These are phyloP conservation scores for Drosophila anomalipes DNA, from an alignment of 2,888 invertebrate species.

Conservation along the genomic window DNA sequence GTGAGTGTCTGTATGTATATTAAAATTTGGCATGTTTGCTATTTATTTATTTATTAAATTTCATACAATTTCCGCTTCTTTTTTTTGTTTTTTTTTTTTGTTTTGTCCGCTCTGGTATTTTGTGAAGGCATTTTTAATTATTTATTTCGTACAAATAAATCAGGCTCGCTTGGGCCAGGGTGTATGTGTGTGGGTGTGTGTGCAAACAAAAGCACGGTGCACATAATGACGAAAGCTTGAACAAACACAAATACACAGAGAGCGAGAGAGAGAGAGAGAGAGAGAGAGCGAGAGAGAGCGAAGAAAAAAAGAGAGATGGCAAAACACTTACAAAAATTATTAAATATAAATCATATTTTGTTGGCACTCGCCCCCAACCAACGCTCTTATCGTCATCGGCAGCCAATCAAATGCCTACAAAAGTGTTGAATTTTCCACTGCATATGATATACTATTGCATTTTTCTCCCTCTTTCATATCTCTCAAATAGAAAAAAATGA, in stretches of 20 bases:
- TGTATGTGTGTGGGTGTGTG: constrained; percentile 12
- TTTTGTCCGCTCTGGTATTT: constrained; percentile 44
- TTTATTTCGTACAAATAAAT: constrained; percentile 58
- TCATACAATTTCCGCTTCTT: constrained; percentile 41
- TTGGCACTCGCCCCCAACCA: constrained; percentile 16
- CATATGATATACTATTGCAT: constrained; percentile 28
- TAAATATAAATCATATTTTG: constrained; percentile 59
- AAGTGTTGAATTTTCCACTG: constrained; percentile 18
- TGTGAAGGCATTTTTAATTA: constrained; percentile 64
- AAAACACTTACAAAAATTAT: constrained; percentile 51
- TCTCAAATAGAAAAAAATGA: not conserved
- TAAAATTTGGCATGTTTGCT: constrained; percentile 40
- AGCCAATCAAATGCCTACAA: constrained; percentile 49
- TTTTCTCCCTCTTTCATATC: not conserved
- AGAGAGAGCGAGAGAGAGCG: not conserved
- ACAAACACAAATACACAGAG: constrained; percentile 23
- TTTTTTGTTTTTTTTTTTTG: not conserved
- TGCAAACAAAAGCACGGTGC: constrained; percentile 37
- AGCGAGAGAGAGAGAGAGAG: not conserved
- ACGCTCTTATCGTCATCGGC: constrained; percentile 33
- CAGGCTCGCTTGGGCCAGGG: constrained; percentile 13
- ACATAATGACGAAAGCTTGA: constrained; percentile 40
- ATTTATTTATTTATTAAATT: constrained; percentile 67
- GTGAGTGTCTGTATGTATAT: constrained; percentile 13
- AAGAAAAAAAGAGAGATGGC: constrained; percentile 12